Evolutionary conservation across 2,888 invertebrate species (phyloP).

Genomic region (Latheticus oryzae): DNA sequence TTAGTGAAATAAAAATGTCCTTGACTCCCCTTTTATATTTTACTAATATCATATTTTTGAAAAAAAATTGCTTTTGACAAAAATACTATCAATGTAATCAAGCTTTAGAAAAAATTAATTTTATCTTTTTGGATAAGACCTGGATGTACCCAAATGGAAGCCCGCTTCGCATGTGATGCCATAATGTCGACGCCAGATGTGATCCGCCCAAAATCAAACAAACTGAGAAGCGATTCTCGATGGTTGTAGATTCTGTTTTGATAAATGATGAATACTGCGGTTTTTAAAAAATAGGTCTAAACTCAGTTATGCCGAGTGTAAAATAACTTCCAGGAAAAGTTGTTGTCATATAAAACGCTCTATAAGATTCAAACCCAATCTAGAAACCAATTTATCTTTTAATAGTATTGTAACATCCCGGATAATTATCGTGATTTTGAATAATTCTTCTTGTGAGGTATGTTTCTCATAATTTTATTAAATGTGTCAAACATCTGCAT

Average conservation of each 20-base stretch:
- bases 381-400: conserved; percentile 17
- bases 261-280: conserved; percentile 69
- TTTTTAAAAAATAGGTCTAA: conserved; percentile 66
- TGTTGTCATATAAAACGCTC: conserved; percentile 29
- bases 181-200: conserved; percentile 3
- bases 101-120: neutral
- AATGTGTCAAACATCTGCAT: conserved; percentile 14
- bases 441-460: conserved; percentile 25
- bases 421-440: conserved; percentile 29
- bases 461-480: conserved; percentile 29
- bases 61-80: neutral
- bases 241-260: conserved; percentile 10
- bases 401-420: conserved; percentile 16
- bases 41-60: no score
- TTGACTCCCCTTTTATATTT: no score
- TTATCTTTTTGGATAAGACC: conserved; percentile 15
- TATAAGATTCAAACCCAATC: conserved; percentile 5
- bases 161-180: conserved; percentile 2
- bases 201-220: conserved; percentile 9
- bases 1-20: no score
- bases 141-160: conserved; percentile 23
- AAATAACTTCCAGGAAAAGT: conserved; percentile 19
- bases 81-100: conserved; percentile 6
- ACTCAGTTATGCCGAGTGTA: conserved; percentile 58
- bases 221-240: conserved; percentile 15